Evolutionary conservation across 2,113 vertebrate species (phyloP), one percentile per base, ranked within the genome.

Genomic region (Murina feae): DNA sequence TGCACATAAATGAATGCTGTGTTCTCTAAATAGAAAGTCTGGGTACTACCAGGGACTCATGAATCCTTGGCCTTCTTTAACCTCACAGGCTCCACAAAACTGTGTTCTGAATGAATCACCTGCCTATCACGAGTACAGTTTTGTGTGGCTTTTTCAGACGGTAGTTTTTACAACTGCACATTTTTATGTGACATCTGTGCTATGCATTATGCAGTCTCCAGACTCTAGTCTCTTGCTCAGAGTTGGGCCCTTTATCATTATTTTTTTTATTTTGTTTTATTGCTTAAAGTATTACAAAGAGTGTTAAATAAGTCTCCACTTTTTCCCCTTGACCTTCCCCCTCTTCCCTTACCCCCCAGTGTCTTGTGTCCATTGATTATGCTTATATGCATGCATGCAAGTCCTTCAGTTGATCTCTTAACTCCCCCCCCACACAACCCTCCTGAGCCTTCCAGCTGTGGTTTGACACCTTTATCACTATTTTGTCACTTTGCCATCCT

Each of bases 11-110:
- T n/a, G 28, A 91, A 84, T n/a, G 32, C 17, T 87, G 83, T 93
- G 47, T 85, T 93, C 95, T 94, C 47, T 68, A 96, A 93, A 90
- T 81, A 96, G 87, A 95, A 96, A 81, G 25, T 87, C 25, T 47
- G 42, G 47, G 37, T 71, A 53, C 42, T 84, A 63, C 63, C 12
- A 51, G 39, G 2, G 1, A 80, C 58, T 91, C 51, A 51, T 13
- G 63, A 76, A 51, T 63, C 28, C 32, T 68, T 87, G 42, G 76
- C 51, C 18, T 87, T 91, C 53, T 95, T 84, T 91, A 71, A 60
- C 83, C 42, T 91, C 69, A 42, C 12, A 68, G 80, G 17, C 47
- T 83, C 28, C 53, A 72, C 81, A 68, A 92, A 93, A 74, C 37
- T 37, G 6, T 42, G 13, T 86, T 75, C 47, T 23, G n/a, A 90